These are phyloP conservation scores for Lycodopsis pacificus DNA, from an alignment of 2,797 vertebrate species.

Conservation along the genomic window DNA sequence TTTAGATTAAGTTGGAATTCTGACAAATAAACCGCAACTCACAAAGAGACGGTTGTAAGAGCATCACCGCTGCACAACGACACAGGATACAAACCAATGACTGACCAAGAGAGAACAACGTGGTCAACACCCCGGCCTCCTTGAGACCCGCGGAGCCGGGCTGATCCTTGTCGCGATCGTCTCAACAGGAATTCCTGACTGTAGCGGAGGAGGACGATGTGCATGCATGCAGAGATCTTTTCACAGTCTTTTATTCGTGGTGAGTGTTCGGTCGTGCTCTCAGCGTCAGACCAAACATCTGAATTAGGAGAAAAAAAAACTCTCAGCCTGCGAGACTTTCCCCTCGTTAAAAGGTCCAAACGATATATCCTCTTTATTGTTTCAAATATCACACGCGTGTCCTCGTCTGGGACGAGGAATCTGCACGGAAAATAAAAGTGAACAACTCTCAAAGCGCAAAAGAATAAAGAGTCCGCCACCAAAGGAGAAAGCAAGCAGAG, in stretches of 20 bases:
- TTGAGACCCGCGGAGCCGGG: background rate
- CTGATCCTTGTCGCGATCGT: constrained; percentile 8
- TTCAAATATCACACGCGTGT: constrained; percentile 67
- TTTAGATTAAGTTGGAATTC: background rate
- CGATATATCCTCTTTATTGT: constrained; percentile 72
- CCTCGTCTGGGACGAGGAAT: constrained; percentile 54
- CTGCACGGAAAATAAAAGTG: constrained; percentile 55
- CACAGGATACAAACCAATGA: background rate
- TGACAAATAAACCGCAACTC: background rate
- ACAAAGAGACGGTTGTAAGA: background rate
- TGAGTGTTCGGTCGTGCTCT: constrained; percentile 79
- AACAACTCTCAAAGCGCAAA: constrained; percentile 59
- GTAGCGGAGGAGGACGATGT: constrained; percentile 49
- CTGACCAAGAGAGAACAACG: background rate
- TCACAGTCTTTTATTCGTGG: constrained; percentile 88
- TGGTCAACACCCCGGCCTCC: background rate
- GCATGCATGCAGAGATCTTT: constrained; percentile 80
- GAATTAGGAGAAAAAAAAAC: constrained; percentile 75
- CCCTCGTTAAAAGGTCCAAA: constrained; percentile 71
- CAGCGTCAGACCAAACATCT: constrained; percentile 84
- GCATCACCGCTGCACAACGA: constrained; percentile 33
- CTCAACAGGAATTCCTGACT: constrained; percentile 36
- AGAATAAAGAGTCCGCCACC: constrained; percentile 73
- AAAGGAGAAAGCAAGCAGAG: constrained; percentile 82
- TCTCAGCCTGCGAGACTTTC: constrained; percentile 89